phyloP scores from a whole-genome alignment of 2,113 vertebrate genomes.

The Otis tarda region DNA sequence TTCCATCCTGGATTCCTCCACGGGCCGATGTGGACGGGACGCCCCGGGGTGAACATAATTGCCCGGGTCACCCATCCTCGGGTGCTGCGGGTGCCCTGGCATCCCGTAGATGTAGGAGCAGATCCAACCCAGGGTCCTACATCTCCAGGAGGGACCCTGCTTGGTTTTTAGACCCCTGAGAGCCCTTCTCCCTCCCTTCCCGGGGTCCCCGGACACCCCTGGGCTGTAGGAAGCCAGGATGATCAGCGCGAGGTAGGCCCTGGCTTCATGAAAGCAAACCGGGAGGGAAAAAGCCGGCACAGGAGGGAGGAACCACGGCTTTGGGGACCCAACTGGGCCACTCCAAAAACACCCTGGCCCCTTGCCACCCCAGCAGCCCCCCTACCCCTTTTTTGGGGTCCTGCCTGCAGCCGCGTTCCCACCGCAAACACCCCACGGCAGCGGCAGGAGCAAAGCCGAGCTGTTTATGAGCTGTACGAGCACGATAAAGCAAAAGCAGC shows the following conservation, averaged over 20 bases:
- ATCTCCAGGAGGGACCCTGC: not conserved
- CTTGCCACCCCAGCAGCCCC: fast-evolving
- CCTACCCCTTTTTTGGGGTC: not conserved
- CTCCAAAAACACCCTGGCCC: not conserved
- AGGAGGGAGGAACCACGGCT: not conserved
- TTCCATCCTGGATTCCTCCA: not conserved
- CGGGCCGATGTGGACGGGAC: not conserved
- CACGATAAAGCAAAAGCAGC: constrained; percentile 26
- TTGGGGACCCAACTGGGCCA: not conserved
- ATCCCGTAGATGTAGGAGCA: fast-evolving
- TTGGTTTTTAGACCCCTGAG: fast-evolving
- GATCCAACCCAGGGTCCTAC: not conserved
- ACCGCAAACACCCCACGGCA: not conserved
- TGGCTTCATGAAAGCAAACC: not conserved
- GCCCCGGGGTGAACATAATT: fast-evolving
- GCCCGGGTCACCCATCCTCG: fast-evolving
- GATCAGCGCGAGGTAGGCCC: not conserved
- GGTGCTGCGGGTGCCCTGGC: not conserved
- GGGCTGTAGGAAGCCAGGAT: not conserved
- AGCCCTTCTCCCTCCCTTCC: not conserved
- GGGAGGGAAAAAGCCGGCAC: fast-evolving
- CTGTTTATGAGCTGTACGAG: constrained; percentile 6
- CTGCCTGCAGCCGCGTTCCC: not conserved
- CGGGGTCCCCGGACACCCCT: fast-evolving
- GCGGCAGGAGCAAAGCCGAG: not conserved